Percentiles rank a stretch among this genome's conserved stretches.
These are phyloP conservation scores for Rhagoletis pomonella DNA, from an alignment of 1,140 invertebrate genomes.

Conservation along the genomic window DNA sequence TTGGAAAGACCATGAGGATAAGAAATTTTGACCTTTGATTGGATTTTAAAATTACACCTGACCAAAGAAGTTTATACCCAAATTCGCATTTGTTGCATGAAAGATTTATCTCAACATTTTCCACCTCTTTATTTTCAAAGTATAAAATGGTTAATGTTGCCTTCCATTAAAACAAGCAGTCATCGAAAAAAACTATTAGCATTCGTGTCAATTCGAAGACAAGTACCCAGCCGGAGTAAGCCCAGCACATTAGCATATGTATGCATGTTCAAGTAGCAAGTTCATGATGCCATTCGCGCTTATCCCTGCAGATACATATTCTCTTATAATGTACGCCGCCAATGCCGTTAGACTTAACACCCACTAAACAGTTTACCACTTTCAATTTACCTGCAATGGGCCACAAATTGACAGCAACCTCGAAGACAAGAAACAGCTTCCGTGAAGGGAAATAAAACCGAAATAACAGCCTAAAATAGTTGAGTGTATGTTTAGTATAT, in stretches of 20 bases:
- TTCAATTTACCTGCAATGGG: constrained; percentile 26
- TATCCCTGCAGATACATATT: not conserved
- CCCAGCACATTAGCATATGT: not conserved
- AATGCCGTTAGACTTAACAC: not conserved
- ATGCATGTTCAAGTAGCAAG: not conserved
- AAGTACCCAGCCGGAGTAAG: not conserved
- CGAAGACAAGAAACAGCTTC: not conserved
- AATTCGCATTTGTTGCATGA: too few relatives aligned
- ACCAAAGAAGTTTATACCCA: too few relatives aligned
- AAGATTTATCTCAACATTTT: too few relatives aligned
- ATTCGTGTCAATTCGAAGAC: not conserved
- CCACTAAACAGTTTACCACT: constrained; percentile 28
- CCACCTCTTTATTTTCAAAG: too few relatives aligned
- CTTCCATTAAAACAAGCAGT: not conserved
- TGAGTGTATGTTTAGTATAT: not conserved
- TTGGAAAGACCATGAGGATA: too few relatives aligned
- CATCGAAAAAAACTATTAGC: not conserved
- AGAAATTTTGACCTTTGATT: too few relatives aligned
- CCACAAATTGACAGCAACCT: constrained; percentile 8
- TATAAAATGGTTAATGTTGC: not conserved
- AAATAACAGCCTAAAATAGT: not conserved
- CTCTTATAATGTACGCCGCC: not conserved
- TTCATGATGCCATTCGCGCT: not conserved
- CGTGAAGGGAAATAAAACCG: not conserved
- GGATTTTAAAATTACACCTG: too few relatives aligned